phyloP scores from a whole-genome alignment of 2,113 vertebrate genomes.

The Gopherus evgoodei region DNA sequence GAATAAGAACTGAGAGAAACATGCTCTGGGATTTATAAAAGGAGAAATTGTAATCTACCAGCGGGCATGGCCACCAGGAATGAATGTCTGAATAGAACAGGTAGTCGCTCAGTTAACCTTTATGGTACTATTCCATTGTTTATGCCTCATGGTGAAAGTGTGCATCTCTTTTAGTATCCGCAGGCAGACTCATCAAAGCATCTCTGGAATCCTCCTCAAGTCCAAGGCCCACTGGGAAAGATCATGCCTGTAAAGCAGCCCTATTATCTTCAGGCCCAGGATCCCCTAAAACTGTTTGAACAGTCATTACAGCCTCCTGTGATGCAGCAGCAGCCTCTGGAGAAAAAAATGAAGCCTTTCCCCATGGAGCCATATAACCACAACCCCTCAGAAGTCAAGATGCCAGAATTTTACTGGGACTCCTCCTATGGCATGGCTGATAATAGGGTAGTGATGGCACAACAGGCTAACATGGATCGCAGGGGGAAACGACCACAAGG shows the following conservation, averaged over 20 bases:
- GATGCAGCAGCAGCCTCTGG: slow-evolving; percentile 88
- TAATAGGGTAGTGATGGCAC: slow-evolving; percentile 80
- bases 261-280: slow-evolving; percentile 89
- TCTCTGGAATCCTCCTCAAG: slow-evolving; percentile 94
- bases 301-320: slow-evolving; percentile 84
- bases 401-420: slow-evolving; percentile 96
- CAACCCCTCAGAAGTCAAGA: slow-evolving; percentile 88
- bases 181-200: slow-evolving; percentile 91
- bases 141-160: background rate
- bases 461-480: slow-evolving; percentile 82
- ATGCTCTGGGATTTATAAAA: background rate
- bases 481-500: slow-evolving; percentile 87
- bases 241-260: slow-evolving; percentile 90
- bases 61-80: background rate
- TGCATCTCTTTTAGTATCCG: slow-evolving; percentile 81
- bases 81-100: background rate
- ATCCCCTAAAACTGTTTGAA: slow-evolving; percentile 93
- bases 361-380: slow-evolving; percentile 89
- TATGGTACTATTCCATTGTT: background rate
- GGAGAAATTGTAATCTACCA: background rate
- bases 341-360: slow-evolving; percentile 96
- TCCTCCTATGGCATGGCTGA: slow-evolving; percentile 87
- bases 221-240: slow-evolving; percentile 90
- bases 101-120: background rate
- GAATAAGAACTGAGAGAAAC: background rate